phyloP scores from a whole-genome alignment of 2,113 vertebrate genomes.

The Lipotes vexillifer region DNA sequence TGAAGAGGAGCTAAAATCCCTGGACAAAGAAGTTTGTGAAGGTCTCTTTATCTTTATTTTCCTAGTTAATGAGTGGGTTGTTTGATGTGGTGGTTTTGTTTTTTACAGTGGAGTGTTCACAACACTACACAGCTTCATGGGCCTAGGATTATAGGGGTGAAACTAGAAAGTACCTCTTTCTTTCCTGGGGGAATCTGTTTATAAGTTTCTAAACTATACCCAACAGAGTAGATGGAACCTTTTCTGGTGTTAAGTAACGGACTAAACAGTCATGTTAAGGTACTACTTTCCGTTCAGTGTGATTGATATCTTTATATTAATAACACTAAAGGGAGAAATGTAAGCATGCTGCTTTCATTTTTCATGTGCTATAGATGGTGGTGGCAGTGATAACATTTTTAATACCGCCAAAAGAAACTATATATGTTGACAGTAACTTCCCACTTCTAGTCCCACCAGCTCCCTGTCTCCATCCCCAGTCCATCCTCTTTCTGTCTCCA shows the following conservation, averaged over 20 bases:
- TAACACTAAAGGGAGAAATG: neutral
- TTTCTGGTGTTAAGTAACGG: neutral
- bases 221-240: neutral
- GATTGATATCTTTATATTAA: neutral
- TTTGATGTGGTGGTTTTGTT: neutral
- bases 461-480: too few species aligned
- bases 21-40: conserved; percentile 91
- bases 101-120: neutral
- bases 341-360: neutral
- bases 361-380: neutral
- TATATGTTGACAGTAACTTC: neutral
- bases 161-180: neutral
- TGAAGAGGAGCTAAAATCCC: conserved; percentile 86
- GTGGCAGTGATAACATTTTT: neutral
- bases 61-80: neutral
- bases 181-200: neutral
- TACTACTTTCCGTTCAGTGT: neutral
- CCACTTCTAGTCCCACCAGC: too few species aligned
- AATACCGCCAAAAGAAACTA: neutral
- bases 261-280: neutral
- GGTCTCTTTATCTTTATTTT: conserved; percentile 79
- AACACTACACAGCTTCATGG: neutral
- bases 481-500: neutral
- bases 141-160: neutral
- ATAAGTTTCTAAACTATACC: neutral